Evolutionary conservation across 2,113 vertebrate species (phyloP), one percentile per base, ranked within the genome.

Genomic region (Rhombomys opimus): DNA sequence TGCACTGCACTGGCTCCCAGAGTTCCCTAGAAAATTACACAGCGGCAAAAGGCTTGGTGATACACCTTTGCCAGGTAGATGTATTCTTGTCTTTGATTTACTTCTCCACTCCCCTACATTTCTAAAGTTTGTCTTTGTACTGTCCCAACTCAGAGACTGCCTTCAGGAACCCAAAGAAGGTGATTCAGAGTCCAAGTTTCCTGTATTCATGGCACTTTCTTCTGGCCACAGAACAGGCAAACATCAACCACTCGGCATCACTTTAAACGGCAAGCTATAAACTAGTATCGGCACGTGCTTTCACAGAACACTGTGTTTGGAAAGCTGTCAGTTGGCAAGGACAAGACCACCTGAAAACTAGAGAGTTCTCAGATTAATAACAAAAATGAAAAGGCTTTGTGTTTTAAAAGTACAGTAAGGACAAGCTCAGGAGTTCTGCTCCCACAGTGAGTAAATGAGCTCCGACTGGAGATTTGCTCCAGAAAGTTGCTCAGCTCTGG

Each of bases 351-450:
- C 68, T 25, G 41, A 86, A 93, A 94, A 93, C 61, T 3, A 87
- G 59, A 88, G 57, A 32, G 25, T 70, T 61, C 35, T 67, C 54
- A 3, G 8, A 20, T 7, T 89, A 87, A 75, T 6, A 32, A 75
- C 76, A 35, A 87, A 63, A 91, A 97, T 54, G 30, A 5, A 7
- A 52, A 81, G 23, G 92, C 35, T 63, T 23, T 59, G 9, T 57
- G 63, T 93, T 92, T 96, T 94, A 78, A 46, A 95, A 75, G 61
- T 46, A 70, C 1, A 73, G 2, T 32, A 94, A 86, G 46, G 54
- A 68, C 54, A 97, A 50, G 6, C 91, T 91, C 52, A 72, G 52
- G 80, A 92, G 12, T 30, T 65, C 30, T 78, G 63, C 81, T 89
- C 68, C 38, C 59, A 86, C 78, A 93, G 67, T 50, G 78, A 89